phyloP scores from a whole-genome alignment of 2,888 invertebrate genomes.

The Trachelus tabidus region DNA sequence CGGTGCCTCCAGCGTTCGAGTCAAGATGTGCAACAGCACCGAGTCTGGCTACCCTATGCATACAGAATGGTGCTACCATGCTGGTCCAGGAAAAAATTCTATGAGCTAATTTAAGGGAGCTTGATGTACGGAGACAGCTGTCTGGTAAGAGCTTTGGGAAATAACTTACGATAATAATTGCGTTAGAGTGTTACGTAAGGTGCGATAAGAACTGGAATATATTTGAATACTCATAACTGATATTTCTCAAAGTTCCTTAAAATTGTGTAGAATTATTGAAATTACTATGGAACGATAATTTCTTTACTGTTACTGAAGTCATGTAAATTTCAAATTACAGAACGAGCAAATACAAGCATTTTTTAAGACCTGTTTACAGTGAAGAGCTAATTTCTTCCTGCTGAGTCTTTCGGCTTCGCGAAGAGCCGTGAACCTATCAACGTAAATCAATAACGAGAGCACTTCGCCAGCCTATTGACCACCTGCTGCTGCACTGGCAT shows the following conservation, averaged over 20 bases:
- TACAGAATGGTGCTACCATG: slow-evolving; percentile 63
- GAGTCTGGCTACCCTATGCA: slow-evolving; percentile 61
- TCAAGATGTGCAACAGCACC: slow-evolving; percentile 3
- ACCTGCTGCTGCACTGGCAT: slow-evolving; percentile 51
- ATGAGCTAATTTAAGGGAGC: slow-evolving; percentile 56
- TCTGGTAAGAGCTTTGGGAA: neutral
- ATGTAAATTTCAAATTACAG: neutral
- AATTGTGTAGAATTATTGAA: neutral
- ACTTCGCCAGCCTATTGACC: slow-evolving; percentile 57
- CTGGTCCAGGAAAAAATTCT: slow-evolving; percentile 53
- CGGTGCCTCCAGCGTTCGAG: slow-evolving; percentile 28
- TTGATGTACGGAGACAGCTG: neutral
- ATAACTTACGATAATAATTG: neutral
- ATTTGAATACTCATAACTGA: neutral
- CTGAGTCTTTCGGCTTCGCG: neutral
- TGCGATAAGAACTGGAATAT: neutral
- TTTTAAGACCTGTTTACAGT: slow-evolving; percentile 48
- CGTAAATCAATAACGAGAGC: slow-evolving; percentile 61
- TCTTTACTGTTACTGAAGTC: slow-evolving; percentile 2
- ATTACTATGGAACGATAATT: neutral
- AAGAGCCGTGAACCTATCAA: slow-evolving; percentile 52
- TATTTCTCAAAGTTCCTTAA: neutral
- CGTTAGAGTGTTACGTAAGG: neutral
- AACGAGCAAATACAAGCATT: slow-evolving; percentile 9
- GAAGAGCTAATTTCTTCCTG: slow-evolving; percentile 16